These are phyloP conservation scores for Ceratotherium simum DNA, from an alignment of 2,113 vertebrate species.

Conservation along the genomic window DNA sequence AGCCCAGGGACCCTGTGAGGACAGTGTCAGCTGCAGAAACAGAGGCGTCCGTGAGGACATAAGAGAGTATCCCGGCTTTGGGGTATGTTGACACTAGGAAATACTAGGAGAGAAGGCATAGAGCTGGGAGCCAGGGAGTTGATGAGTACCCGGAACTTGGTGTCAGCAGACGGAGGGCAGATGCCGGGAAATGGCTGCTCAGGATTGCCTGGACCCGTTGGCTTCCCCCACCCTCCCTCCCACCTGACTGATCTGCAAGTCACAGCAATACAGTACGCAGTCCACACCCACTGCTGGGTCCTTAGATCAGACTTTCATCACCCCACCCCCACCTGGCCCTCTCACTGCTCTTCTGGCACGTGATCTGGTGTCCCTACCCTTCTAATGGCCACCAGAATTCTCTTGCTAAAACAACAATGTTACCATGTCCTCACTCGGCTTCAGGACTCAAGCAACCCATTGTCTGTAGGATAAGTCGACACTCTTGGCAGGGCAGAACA, in stretches of 20 bases:
- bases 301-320: not conserved
- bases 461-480: not conserved
- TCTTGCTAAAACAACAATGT: not conserved
- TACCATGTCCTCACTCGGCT: not conserved
- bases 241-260: not conserved
- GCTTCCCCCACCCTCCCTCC: too few species aligned
- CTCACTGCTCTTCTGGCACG: not conserved
- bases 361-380: not conserved
- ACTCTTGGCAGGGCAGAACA: not conserved
- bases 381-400: not conserved
- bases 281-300: not conserved
- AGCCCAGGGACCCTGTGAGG: not conserved
- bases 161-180: not conserved
- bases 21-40: not conserved
- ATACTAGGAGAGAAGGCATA: not conserved
- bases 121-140: not conserved
- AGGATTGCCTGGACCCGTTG: accelerated
- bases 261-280: not conserved
- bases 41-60: not conserved
- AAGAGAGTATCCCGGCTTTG: not conserved
- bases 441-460: not conserved
- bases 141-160: not conserved
- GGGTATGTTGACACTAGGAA: not conserved
- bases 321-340: not conserved
- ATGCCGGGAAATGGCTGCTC: not conserved